phyloP scores from a whole-genome alignment of 2,888 invertebrate genomes.

The Unio pictorum region DNA sequence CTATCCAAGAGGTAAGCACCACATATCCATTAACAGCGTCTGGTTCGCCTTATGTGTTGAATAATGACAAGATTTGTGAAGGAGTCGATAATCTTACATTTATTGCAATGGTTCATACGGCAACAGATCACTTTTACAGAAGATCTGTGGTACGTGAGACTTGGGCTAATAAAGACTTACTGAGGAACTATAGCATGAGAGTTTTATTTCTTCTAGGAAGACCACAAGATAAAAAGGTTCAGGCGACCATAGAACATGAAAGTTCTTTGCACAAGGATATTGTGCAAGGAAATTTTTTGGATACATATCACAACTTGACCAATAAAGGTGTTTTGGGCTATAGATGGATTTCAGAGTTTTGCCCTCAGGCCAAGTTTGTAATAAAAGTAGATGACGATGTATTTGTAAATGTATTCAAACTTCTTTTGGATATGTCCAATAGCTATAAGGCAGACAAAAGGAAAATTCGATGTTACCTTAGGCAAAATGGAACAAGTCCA shows the following conservation, averaged over 20 bases:
- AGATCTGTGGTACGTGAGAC: conserved; percentile 52
- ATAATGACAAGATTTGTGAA: conserved; percentile 48
- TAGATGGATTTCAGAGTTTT: conserved; percentile 54
- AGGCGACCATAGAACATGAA: conserved; percentile 52
- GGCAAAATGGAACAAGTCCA: conserved; percentile 46
- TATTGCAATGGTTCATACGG: conserved; percentile 52
- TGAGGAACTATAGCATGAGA: conserved; percentile 37
- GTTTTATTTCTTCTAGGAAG: conserved; percentile 55
- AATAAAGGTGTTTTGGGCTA: conserved; percentile 58
- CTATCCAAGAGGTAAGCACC: too few species aligned
- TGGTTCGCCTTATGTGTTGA: conserved; percentile 44
- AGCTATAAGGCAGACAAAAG: conserved; percentile 32
- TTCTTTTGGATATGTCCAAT: conserved; percentile 43
- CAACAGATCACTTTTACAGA: conserved; percentile 46
- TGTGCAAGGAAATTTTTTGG: conserved; percentile 59
- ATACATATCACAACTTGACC: conserved; percentile 57
- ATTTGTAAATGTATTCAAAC: conserved; percentile 55
- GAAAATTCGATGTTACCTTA: conserved; percentile 47
- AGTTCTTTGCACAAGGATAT: conserved; percentile 49
- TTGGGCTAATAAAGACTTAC: conserved; percentile 49
- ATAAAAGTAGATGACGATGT: conserved; percentile 62
- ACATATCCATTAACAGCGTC: conserved; percentile 48
- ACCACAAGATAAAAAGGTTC: conserved; percentile 32
- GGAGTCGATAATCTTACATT: conserved; percentile 31
- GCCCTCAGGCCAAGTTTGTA: conserved; percentile 44